Evolutionary conservation across 2,888 invertebrate species (phyloP).

Genomic region (Chrysolina oricalcia): DNA sequence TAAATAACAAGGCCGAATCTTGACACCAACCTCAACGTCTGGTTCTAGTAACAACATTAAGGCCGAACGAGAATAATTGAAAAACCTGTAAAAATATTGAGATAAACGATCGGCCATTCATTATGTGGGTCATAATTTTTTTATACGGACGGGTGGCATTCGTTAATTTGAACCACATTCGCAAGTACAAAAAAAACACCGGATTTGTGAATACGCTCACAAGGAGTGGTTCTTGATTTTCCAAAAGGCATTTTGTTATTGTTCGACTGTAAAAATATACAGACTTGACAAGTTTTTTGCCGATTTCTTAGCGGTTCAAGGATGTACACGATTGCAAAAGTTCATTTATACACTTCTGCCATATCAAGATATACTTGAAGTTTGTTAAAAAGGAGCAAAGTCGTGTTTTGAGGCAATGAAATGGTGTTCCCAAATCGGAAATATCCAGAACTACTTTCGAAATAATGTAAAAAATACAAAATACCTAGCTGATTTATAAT

Average conservation of each 20-base stretch:
- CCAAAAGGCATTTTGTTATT: not conserved
- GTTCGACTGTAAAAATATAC: not conserved
- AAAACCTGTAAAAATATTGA: slow-evolving; percentile 44
- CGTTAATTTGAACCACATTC: slow-evolving; percentile 9
- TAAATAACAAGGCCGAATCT: slow-evolving; percentile 35
- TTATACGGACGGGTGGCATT: slow-evolving; percentile 24
- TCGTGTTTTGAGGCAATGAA: too few relatives aligned
- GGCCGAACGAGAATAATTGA: slow-evolving; percentile 43
- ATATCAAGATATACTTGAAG: too few relatives aligned
- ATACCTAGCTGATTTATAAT: too few relatives aligned
- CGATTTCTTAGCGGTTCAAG: not conserved
- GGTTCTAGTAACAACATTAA: slow-evolving; percentile 27
- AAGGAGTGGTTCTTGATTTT: slow-evolving; percentile 14
- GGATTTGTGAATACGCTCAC: not conserved
- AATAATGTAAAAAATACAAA: too few relatives aligned
- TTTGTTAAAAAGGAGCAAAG: too few relatives aligned
- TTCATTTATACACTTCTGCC: not conserved
- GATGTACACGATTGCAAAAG: not conserved
- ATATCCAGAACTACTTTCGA: too few relatives aligned
- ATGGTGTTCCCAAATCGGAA: too few relatives aligned
- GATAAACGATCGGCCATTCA: slow-evolving; percentile 42
- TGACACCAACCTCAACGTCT: slow-evolving; percentile 33
- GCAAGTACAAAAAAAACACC: not conserved
- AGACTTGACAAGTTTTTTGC: slow-evolving; percentile 1
- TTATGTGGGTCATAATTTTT: slow-evolving; percentile 46